These are phyloP conservation scores for Pterostichus niger DNA, from an alignment of 2,888 invertebrate genomes.

Conservation along the genomic window DNA sequence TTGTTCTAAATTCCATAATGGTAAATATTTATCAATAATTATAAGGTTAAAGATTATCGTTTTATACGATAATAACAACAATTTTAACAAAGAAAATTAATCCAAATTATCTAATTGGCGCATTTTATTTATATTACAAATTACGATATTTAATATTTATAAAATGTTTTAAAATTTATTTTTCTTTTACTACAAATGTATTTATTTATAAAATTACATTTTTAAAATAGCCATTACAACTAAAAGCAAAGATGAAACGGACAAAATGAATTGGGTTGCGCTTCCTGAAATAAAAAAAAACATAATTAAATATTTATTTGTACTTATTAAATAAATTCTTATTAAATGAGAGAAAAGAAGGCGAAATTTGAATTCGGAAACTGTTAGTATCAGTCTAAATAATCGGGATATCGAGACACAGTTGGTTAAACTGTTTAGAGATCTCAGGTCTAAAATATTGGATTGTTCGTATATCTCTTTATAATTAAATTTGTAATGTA, in stretches of 20 bases:
- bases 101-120: background rate
- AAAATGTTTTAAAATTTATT: background rate
- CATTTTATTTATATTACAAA: too few relatives aligned
- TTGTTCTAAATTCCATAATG: background rate
- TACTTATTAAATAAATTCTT: background rate
- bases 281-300: conserved; percentile 9
- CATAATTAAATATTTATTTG: background rate
- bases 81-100: background rate
- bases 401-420: too few relatives aligned
- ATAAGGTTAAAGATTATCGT: conserved; percentile 42
- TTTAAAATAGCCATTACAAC: conserved; percentile 34
- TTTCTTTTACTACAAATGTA: background rate
- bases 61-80: background rate
- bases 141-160: too few relatives aligned
- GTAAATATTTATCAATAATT: background rate
- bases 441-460: too few relatives aligned
- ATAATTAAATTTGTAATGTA: too few relatives aligned
- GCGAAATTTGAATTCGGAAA: too few relatives aligned
- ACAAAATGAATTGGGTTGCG: conserved; percentile 5
- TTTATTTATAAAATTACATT: conserved; percentile 21
- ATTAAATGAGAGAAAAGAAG: too few relatives aligned
- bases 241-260: conserved; percentile 6
- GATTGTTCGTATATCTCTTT: too few relatives aligned
- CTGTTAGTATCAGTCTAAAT: too few relatives aligned
- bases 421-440: too few relatives aligned